Base-by-base conservation (phyloP, 2,113 vertebrate genomes). In the Nothoprocta perdicaria region DNA sequence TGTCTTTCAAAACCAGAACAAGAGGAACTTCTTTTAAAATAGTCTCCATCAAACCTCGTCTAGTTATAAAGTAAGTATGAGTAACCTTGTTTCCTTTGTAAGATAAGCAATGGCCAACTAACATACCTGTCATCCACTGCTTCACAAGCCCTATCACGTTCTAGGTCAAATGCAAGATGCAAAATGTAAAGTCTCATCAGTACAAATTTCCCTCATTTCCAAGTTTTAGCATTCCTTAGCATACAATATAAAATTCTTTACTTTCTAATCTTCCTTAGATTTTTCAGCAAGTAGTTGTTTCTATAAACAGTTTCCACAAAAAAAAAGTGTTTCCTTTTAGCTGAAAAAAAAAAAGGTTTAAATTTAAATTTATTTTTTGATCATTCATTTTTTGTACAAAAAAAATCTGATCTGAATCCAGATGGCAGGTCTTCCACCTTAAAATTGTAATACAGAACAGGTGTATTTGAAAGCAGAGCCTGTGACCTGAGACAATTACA, bases 371-470 rank as follows among this genome's bases (percentile, higher is more conserved):
- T 84, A 67, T 31, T 19, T 21, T 48, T 48, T 48, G 46, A 89
- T 50, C 65, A 69, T 93, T 88, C 33, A 24, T 40, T 57, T 66
- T 55, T 58, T n/a, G 10, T 71, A 86, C 52, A 67, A 86, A 94
- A 79, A 26, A 58, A 26, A 45, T 23, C 19, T 76, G n/a, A 35
- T 79, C 65, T 53, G 35, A 80, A 57, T 91, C 79, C 93, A 95
- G 92, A 91, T 72, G 55, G 89, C 50, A 82, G 74, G 86, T 88
- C 93, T 94, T 95, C 82, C 84, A 95, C 71, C 63, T 91, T 83
- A 95, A 93, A 96, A 92, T 17, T 75, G 94, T 78, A 86, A 84
- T 48, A 77, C 71, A 87, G 53, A 84, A 86, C 80, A 95, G 92
- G 93, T 96, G 84, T 93, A 91, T 9, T 66, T 93, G 77, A 92